Percentiles rank a stretch among this genome's conserved stretches.
phyloP scores from a whole-genome alignment of 2,797 vertebrate species.

The Thaleichthys pacificus region DNA sequence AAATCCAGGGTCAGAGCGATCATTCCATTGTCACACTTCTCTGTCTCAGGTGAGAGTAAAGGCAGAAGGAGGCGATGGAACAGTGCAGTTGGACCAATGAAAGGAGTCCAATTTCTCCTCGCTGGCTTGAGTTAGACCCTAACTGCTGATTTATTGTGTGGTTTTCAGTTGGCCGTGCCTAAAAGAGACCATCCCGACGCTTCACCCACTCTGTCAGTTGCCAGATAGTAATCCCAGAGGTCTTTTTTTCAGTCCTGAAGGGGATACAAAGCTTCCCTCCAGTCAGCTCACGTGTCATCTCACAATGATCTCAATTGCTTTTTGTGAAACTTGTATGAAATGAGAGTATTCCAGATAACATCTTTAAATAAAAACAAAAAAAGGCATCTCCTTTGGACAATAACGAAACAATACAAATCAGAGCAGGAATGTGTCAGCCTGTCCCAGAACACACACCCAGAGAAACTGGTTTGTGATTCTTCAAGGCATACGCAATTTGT shows the following conservation, averaged over 20 bases:
- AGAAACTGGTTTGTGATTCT: too few relatives aligned
- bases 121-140: neutral
- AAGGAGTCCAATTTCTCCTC: neutral
- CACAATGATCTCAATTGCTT: neutral
- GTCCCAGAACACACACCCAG: too few relatives aligned
- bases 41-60: neutral
- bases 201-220: neutral
- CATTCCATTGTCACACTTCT: too few relatives aligned
- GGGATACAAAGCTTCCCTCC: neutral
- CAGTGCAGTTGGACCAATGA: neutral
- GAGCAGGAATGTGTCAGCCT: too few relatives aligned
- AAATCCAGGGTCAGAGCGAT: too few relatives aligned
- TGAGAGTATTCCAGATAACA: neutral
- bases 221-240: neutral
- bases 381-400: neutral
- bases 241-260: neutral
- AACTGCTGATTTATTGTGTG: neutral
- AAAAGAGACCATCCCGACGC: neutral
- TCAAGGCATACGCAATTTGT: too few relatives aligned
- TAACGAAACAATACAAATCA: too few relatives aligned
- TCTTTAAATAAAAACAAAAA: neutral
- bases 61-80: neutral
- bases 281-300: neutral
- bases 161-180: neutral
- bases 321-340: neutral